Percentiles rank a stretch among this genome's conserved stretches.
phyloP scores from a whole-genome alignment of 2,888 invertebrate genomes.

The Pheosia tremula region DNA sequence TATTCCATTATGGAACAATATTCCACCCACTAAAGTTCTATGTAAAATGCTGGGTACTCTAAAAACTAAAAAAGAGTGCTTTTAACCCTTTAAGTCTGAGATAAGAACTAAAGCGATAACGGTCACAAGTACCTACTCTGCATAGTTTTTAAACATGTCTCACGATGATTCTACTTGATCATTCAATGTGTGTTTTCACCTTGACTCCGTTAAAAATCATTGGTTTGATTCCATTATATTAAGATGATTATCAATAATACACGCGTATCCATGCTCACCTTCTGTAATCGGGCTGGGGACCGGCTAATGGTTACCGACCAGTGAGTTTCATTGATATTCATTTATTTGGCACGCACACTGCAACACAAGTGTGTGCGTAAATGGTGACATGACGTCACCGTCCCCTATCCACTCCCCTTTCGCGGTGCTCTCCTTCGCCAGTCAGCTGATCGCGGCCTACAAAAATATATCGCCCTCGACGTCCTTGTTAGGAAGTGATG shows the following conservation, averaged over 20 bases:
- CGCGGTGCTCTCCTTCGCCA: constrained; percentile 8
- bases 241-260: no score
- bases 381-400: not conserved
- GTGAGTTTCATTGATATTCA: not conserved
- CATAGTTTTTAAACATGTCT: not conserved
- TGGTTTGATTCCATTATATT: no score
- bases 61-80: not conserved
- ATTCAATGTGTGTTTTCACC: no score
- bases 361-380: not conserved
- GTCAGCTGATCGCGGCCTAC: constrained; percentile 44
- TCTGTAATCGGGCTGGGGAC: no score
- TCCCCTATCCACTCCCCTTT: constrained; percentile 9
- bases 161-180: not conserved
- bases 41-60: no score
- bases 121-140: not conserved
- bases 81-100: not conserved
- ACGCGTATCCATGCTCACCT: no score
- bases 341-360: not conserved
- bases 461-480: constrained; percentile 1
- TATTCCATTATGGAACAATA: not conserved
- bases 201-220: no score
- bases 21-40: no score
- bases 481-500: not conserved
- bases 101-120: not conserved
- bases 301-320: not conserved